These are phyloP conservation scores for Melinaea marsaeus DNA, from an alignment of 2,888 invertebrate species.

Conservation along the genomic window DNA sequence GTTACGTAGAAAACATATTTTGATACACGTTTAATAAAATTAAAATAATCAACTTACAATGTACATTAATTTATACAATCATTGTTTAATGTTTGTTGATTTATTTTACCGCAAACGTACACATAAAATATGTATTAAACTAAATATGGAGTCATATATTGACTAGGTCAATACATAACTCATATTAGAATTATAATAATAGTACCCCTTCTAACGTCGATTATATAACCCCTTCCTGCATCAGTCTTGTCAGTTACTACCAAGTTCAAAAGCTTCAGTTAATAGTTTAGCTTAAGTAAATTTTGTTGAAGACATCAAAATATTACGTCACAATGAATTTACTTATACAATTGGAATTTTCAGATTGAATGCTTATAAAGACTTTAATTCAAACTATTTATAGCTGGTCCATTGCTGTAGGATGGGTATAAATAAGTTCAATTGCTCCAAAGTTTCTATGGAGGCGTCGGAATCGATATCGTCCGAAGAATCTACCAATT, in stretches of 20 bases:
- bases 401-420: background rate
- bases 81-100: conserved; percentile 1
- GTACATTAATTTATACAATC: background rate
- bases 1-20: background rate
- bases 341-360: too few relatives aligned
- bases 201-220: too few relatives aligned
- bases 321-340: too few relatives aligned
- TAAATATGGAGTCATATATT: too few relatives aligned
- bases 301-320: too few relatives aligned
- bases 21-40: background rate
- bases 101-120: background rate
- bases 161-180: too few relatives aligned
- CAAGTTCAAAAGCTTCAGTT: too few relatives aligned
- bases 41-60: conserved; percentile 3
- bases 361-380: background rate
- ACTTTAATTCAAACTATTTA: conserved; percentile 4
- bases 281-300: too few relatives aligned
- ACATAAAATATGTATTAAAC: too few relatives aligned
- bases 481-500: conserved; percentile 64
- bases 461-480: conserved; percentile 51
- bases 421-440: conserved; percentile 26
- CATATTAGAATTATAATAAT: too few relatives aligned
- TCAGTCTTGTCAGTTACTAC: too few relatives aligned
- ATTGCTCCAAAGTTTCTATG: conserved; percentile 28
- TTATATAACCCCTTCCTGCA: too few relatives aligned